Evolutionary conservation across 1,140 invertebrate genomes (phyloP).

Genomic region (Drosophila tani): DNA sequence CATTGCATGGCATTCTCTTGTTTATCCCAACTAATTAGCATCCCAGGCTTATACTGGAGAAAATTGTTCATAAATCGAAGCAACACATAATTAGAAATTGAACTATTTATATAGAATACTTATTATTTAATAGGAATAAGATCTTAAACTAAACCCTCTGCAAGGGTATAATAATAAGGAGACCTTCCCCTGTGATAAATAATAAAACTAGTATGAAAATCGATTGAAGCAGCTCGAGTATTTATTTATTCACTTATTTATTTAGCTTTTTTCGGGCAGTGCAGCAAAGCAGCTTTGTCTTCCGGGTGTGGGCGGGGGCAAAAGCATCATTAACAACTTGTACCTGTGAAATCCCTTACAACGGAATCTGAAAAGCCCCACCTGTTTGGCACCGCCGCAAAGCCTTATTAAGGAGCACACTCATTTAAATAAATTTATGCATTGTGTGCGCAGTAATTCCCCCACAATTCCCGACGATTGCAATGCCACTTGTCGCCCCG

Average conservation of each 20-base stretch:
- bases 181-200: no score
- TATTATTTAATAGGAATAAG: no score
- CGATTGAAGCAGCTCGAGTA: neutral
- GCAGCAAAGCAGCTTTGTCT: slow-evolving; percentile 31
- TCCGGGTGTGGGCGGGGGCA: neutral
- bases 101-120: no score
- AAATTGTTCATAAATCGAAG: neutral
- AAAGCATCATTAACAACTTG: slow-evolving; percentile 31
- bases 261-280: slow-evolving; percentile 4
- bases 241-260: no score
- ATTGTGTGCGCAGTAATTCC: neutral
- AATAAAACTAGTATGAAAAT: no score
- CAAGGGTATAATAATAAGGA: no score
- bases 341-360: slow-evolving; percentile 20
- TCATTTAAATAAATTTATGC: slow-evolving; percentile 50
- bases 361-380: slow-evolving; percentile 1
- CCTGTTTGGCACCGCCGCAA: slow-evolving; percentile 6
- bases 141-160: no score
- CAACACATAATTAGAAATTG: no score
- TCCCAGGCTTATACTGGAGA: neutral
- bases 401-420: slow-evolving; percentile 33
- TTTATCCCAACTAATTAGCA: slow-evolving; percentile 13
- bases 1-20: neutral
- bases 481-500: slow-evolving; percentile 7
- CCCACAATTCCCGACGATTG: slow-evolving; percentile 1